Base-by-base conservation (phyloP, 2,113 vertebrate genomes). In the Hymenochirus boettgeri region DNA sequence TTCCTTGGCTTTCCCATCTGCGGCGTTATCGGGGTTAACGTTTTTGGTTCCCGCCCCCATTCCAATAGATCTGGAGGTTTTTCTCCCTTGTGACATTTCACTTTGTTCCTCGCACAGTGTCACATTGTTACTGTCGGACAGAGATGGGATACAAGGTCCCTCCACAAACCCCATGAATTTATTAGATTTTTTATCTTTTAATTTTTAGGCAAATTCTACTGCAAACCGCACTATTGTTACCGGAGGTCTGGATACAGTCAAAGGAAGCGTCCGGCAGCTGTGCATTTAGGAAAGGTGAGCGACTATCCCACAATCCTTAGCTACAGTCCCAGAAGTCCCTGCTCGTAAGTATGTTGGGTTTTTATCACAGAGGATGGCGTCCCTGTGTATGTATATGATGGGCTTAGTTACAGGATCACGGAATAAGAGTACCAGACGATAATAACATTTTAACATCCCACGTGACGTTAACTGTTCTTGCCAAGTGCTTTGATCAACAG, bases 211-310 rank as follows among this genome's bases (percentile, higher is more conserved):
- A 99, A 99, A 79, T 99, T 99, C 85, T 99, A 99, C 85, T 99
- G 96, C 81, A 99, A 99, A 75, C 93, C 96, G 10, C 96, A 99
- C 84, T 99, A 93, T 83, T 97, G 93, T 71, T 95, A 99, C 63
- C 89, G 96, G 18, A 86, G 92, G 27, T 97, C 95, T 4, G 91
- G 93, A 60, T 92, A 92, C 52, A 89, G 92, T 15, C 95, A 98
- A 75, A 91, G 94, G 79, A 99, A 99, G 81, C 89, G 94, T 71
- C 93, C 94, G 0, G 93, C 95, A 24, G 75, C 82, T 31, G 82
- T 86, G 48, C 72, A 82, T 35, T 78, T 78, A 65, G 77, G 78
- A 72, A 92, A 95, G 93, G 96, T 98, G 88, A 83, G 51, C n/a
- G n/a, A n/a, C n/a, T n/a, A n/a, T n/a, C n/a, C n/a, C n/a, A n/a